A percentile compares a stretch with the other conserved stretches of the same genome.
Evolutionary conservation across 2,888 invertebrate genomes (phyloP).

Genomic region (Lydus trimaculatus): DNA sequence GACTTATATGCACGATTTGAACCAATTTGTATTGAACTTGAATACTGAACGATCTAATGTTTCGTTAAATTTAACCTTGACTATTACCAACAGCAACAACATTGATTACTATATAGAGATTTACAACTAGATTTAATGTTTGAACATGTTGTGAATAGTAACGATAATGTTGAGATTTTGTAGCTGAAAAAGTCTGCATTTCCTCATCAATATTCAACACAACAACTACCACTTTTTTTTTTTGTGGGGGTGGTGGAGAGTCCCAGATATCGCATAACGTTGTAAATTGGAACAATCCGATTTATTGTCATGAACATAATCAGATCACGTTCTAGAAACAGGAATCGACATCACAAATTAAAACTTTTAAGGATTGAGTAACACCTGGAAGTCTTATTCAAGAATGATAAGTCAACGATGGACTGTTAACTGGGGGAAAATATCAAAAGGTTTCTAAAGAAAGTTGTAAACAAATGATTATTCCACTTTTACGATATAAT

Average conservation of each 20-base stretch:
- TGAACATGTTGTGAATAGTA: conserved; percentile 1
- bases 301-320: background rate
- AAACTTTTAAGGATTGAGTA: no score
- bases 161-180: background rate
- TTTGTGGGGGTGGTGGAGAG: no score
- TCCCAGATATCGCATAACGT: background rate
- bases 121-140: background rate
- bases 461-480: background rate
- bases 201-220: background rate
- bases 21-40: background rate
- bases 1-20: background rate
- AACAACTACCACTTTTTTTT: background rate
- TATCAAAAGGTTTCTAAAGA: no score
- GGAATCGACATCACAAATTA: background rate
- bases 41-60: background rate
- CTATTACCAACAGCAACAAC: background rate
- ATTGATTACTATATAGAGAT: background rate
- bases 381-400: no score
- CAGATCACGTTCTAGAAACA: conserved; percentile 7
- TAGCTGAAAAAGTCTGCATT: background rate
- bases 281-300: background rate
- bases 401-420: no score
- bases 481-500: background rate
- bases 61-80: background rate
- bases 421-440: no score